Evolutionary conservation across 2,888 invertebrate genomes (phyloP), one percentile per base, ranked within the genome.

Genomic region (Drosophila aldrichi): DNA sequence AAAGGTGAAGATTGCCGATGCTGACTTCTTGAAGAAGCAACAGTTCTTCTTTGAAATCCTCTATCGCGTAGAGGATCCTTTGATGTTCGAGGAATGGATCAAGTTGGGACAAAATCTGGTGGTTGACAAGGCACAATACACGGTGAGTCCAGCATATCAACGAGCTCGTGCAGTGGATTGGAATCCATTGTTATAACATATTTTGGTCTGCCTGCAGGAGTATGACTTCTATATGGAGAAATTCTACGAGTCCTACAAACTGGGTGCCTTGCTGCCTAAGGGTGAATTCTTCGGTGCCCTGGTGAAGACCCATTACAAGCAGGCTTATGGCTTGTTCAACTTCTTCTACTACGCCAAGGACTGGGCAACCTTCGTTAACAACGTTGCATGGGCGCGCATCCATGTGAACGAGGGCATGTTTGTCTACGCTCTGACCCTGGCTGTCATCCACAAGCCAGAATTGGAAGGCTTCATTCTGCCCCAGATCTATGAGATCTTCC

Each of bases 401-500:
- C 93, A 94, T 74, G 92, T 96, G 68, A 97, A 96, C 91, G 96
- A 96, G 77, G 96, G 95, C 85, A 95, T 96, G 94, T 97, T 96
- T 92, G 94, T 96, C 69, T 96, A 96, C 86, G 95, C 96, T 14
- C 92, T 96, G 77, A 95, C 95, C 55, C 94, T 95, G 70, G 95
- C 96, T 69, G 94, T 96, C 55, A 94, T 96, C 91, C 96, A 96
- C 91, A 94, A 96, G 55, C 90, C 92, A 8, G 96, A 96, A 89
- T 95, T 95, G 91, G 93, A 94, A 67, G 95, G 95, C 54, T 93
- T 96, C 77, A 93, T 94, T 51, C 91, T 96, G 25, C 96, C 97
- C 29, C 94, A 96, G 32, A 94, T 95, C 46, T 96, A 96, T 90
- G 97, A 97, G 93, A 95, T 96, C 91, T 95, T 95, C 93, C 97